Conservation (phyloP, 1,140 invertebrate species). For the Drosophila eugracilis region DNA sequence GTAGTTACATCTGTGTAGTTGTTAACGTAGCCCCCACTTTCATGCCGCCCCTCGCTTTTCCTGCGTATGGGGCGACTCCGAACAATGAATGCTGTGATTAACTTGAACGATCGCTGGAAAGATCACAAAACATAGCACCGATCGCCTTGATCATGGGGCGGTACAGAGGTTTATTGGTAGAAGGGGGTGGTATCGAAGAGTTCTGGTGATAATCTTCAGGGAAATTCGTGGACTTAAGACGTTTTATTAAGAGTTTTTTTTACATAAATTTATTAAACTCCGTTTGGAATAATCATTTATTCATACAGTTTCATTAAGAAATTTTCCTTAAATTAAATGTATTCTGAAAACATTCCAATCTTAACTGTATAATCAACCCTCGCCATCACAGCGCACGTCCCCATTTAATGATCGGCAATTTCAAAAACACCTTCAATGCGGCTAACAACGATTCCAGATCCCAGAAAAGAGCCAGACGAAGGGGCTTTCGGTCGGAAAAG, state of each 20-base stretch:
- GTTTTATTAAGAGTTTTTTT: neutral
- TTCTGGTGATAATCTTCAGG: neutral
- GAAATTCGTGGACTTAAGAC: no score
- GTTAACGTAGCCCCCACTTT: conserved; percentile 44
- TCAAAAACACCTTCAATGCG: conserved; percentile 75
- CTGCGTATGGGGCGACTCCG: conserved; percentile 15
- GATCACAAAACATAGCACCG: conserved; percentile 78
- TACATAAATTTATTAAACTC: no score
- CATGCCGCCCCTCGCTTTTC: neutral
- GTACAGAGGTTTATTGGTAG: neutral
- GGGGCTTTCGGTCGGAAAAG: conserved; percentile 2
- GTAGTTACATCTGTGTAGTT: conserved; percentile 71
- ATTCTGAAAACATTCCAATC: neutral
- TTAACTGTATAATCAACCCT: conserved; percentile 40
- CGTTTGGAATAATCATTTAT: no score
- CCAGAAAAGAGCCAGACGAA: conserved; percentile 7
- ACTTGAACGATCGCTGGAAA: conserved; percentile 73
- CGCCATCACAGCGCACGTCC: conserved; percentile 42
- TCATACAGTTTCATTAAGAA: no score
- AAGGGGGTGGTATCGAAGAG: neutral
- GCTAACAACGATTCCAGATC: conserved; percentile 45
- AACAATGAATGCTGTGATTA: conserved; percentile 74
- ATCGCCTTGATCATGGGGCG: conserved; percentile 66
- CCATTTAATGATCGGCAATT: conserved; percentile 79
- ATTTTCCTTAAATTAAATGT: no score